Evolutionary conservation across 2,888 invertebrate genomes (phyloP), one percentile per base, ranked within the genome.

Genomic region (Hymenopus coronatus): DNA sequence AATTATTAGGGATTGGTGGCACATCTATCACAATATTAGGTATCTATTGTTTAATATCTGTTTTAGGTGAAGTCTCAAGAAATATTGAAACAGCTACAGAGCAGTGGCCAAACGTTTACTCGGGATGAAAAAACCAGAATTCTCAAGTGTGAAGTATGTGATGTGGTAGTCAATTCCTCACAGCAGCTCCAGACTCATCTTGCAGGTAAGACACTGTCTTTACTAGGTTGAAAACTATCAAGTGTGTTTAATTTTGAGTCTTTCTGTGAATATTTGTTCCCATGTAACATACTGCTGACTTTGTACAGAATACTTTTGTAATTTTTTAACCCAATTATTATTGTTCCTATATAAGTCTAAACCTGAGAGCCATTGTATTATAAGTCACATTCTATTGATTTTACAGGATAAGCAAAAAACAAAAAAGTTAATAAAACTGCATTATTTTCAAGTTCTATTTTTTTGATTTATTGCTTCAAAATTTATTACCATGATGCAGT

Each of bases 141-240:
- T 28, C 87, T 91, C 40, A 90, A 89, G 85, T 91, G 91, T 89
- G 91, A 91, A 46, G 89, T 91, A 14, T 92, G 92, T 88, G 91
- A 91, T 90, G 91, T 92, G 27, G 91, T 91, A 3, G 91, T 91
- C 33, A 92, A 92, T 89, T 92, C 92, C 14, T 91, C 92, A 0
- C 91, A 91, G 88, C 91, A 92, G 87, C 86, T 92, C 27, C 91
- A 92, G 84, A 92, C 91, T 12, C 92, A 92, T 90, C 90, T 92
- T 28, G 91, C 91, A 85, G 92, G 92, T 91, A 81, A 83, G 88
- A 33, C n/a, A 84, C n/a, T 8, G 28, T 3, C 25, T 30, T 70
- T 20, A 15, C 15, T 15, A 15, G 2, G 20, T 9, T 3, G 28
- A 28, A 28, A 30, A 28, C 15, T 83, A 27, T 27, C 20, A 30